Base-by-base conservation (phyloP, 2,797 vertebrate genomes). In the Stomatorhinus walkeri region DNA sequence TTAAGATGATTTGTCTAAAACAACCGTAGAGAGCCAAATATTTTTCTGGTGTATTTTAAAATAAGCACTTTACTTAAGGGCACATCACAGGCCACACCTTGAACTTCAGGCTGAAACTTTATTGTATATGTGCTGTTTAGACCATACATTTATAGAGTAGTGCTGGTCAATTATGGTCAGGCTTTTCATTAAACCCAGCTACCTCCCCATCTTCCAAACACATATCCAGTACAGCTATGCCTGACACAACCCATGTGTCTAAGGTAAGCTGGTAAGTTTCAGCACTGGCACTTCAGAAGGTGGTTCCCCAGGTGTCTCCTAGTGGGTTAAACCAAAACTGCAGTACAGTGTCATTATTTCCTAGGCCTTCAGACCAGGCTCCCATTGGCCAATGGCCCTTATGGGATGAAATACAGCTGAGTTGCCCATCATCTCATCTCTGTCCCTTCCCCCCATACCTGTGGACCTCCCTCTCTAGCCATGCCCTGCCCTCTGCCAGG, bases 401-500 rank as follows among this genome's bases (percentile, higher is more conserved):
- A 76, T 4, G 40, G 4, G 16, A 40, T 76, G 5, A 46, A 40
- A 2, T 32, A 43, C 12, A 16, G 32, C 36, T 79, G 72, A 43
- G 72, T 40, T 43, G 19, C 36, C 12, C 28, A 72, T 36, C 64
- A 72, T 32, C 64, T 72, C 28, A 72, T 32, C 64, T 36, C 64
- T 14, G 1, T 40, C 32, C 14, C 2, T 79, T 79, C 9, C 40
- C 81, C 43, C 51, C 85, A 89, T 89, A 96, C 95, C 91, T 92
- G 85, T 89, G 85, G 28, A 96, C 89, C 91, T 95, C 93, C 88
- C n/a, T 92, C 89, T 94, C 85, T 81, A 96, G 90, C 87, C 85
- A 64, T 24, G 91, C 89, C 81, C 89, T 94, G 89, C 92, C 95
- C 89, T 92, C 91, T 49, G 91, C 93, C 84, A 96, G 91, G 0